Conservation (phyloP, 2,113 vertebrate species). For the Platichthys stellatus region DNA sequence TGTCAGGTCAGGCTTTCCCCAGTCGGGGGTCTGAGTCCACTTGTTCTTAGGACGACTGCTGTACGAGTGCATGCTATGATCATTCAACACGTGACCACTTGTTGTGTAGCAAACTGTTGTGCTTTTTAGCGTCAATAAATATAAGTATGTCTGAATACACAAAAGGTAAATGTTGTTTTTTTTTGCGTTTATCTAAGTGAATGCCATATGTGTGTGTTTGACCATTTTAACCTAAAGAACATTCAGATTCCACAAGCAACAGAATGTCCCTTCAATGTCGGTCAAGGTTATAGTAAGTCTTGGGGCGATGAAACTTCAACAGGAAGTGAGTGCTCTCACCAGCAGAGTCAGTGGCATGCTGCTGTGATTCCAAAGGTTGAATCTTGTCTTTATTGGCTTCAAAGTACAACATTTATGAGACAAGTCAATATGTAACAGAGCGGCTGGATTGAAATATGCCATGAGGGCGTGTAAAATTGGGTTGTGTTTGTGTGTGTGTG, state of each 20-base stretch:
- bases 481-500: too few relatives aligned
- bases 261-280: slow-evolving; percentile 27
- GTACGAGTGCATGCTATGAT: slow-evolving; percentile 49
- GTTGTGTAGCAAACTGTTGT: slow-evolving; percentile 72
- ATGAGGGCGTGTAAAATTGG: slow-evolving; percentile 1
- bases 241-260: neutral
- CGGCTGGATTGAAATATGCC: slow-evolving; percentile 33
- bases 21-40: slow-evolving; percentile 7
- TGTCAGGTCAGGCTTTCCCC: slow-evolving; percentile 10
- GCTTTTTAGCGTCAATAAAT: slow-evolving; percentile 75
- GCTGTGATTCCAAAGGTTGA: slow-evolving; percentile 73
- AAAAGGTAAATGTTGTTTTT: neutral
- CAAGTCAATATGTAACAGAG: slow-evolving; percentile 66
- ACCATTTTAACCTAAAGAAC: neutral
- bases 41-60: slow-evolving; percentile 26
- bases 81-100: slow-evolving; percentile 69
- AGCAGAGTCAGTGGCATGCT: neutral
- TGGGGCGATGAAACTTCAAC: slow-evolving; percentile 5
- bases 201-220: neutral
- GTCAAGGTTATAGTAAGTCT: slow-evolving; percentile 27
- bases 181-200: neutral
- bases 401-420: slow-evolving; percentile 66
- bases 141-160: slow-evolving; percentile 62
- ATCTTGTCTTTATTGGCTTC: slow-evolving; percentile 55
- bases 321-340: neutral